Evolutionary conservation across 2,888 invertebrate genomes (phyloP).

Genomic region (Gonocerus acuteangulatus): DNA sequence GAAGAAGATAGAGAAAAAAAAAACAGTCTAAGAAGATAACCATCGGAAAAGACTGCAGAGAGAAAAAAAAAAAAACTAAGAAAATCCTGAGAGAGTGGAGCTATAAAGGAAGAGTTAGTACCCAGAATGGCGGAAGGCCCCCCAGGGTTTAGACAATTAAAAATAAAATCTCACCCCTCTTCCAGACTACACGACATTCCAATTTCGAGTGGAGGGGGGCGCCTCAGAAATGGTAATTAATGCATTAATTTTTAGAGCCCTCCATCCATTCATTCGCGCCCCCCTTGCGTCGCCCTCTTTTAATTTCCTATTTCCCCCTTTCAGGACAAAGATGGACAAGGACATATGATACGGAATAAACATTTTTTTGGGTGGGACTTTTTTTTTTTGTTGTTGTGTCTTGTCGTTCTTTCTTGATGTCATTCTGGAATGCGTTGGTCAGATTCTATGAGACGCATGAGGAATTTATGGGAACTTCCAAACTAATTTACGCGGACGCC

Average conservation of each 20-base stretch:
- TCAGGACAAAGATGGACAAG: slow-evolving; percentile 1
- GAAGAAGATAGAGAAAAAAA: neutral
- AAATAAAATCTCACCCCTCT: slow-evolving; percentile 17
- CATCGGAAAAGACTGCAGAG: too few relatives aligned
- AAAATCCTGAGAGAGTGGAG: neutral
- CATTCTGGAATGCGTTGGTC: too few relatives aligned
- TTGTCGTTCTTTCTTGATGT: too few relatives aligned
- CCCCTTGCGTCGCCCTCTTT: neutral
- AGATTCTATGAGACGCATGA: too few relatives aligned
- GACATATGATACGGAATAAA: neutral
- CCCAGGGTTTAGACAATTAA: neutral
- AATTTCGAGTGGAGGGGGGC: slow-evolving; percentile 29
- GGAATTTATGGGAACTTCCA: too few relatives aligned
- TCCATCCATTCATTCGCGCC: slow-evolving; percentile 42
- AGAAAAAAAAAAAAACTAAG: slow-evolving; percentile 21
- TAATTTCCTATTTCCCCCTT: slow-evolving; percentile 15
- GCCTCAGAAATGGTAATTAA: slow-evolving; percentile 40
- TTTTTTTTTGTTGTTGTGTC: neutral
- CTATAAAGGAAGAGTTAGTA: slow-evolving; percentile 23
- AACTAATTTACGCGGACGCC: too few relatives aligned
- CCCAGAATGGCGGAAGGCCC: neutral
- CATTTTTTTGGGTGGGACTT: neutral
- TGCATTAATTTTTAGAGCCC: slow-evolving; percentile 39
- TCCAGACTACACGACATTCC: slow-evolving; percentile 34
- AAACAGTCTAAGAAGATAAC: too few relatives aligned